Conservation (phyloP, 1,140 invertebrate species). For the Andrena cerasifolii region DNA sequence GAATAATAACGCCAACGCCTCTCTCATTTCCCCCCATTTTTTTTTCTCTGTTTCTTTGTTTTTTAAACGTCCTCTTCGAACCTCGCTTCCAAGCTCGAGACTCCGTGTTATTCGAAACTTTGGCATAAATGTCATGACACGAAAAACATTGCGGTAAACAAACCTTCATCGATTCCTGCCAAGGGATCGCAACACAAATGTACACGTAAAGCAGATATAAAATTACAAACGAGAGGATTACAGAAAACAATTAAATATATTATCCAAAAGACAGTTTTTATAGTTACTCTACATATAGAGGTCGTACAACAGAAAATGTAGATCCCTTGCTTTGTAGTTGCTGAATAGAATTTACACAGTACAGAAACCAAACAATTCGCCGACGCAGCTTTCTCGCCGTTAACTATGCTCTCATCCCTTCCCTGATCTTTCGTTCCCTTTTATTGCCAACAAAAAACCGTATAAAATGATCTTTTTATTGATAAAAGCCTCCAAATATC, state of each 20-base stretch:
- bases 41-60: too few relatives aligned
- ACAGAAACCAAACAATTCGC: conserved; percentile 18
- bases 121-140: conserved; percentile 22
- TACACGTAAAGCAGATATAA: conserved; percentile 17
- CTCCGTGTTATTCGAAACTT: conserved; percentile 22
- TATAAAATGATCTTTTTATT: conserved; percentile 61
- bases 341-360: conserved; percentile 18
- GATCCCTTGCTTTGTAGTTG: conserved; percentile 19
- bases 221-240: conserved; percentile 40
- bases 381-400: neutral
- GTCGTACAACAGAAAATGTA: conserved; percentile 29
- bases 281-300: conserved; percentile 21
- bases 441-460: conserved; percentile 41
- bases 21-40: too few relatives aligned
- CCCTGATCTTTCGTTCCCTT: conserved; percentile 2
- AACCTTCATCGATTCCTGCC: conserved; percentile 26
- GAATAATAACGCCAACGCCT: conserved; percentile 22
- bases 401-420: conserved; percentile 4
- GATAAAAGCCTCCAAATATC: conserved; percentile 59
- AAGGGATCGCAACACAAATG: conserved; percentile 40
- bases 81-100: conserved; percentile 31
- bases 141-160: conserved; percentile 18
- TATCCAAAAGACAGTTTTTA: conserved; percentile 49
- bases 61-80: conserved; percentile 18
- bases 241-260: conserved; percentile 51